Conservation (phyloP, 2,797 vertebrate genomes). For the Sebastes jordani region DNA sequence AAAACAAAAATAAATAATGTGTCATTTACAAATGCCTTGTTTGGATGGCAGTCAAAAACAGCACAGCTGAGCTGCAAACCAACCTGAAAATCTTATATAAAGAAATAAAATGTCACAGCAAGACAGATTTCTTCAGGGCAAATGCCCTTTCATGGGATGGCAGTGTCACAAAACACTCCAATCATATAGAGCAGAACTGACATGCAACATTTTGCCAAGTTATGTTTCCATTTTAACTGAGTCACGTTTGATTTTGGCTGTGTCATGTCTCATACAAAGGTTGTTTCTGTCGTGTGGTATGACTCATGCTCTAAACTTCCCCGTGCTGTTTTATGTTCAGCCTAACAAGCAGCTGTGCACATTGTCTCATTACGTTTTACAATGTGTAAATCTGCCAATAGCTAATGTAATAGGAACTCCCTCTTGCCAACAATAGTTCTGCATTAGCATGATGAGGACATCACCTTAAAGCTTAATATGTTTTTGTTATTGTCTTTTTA, state of each 20-base stretch:
- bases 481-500: slow-evolving; percentile 36
- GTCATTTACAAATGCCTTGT: slow-evolving; percentile 22
- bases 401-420: slow-evolving; percentile 28
- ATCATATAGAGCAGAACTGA: slow-evolving; percentile 37
- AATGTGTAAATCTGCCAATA: slow-evolving; percentile 24
- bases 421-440: slow-evolving; percentile 3
- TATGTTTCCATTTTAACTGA: slow-evolving; percentile 27
- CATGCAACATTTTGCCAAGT: slow-evolving; percentile 33
- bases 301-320: slow-evolving; percentile 13
- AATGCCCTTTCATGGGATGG: slow-evolving; percentile 34
- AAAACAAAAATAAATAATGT: slow-evolving; percentile 15
- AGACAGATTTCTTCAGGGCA: slow-evolving; percentile 29
- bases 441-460: slow-evolving; percentile 26
- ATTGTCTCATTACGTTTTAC: slow-evolving; percentile 9
- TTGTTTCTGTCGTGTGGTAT: slow-evolving; percentile 12
- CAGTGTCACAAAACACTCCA: slow-evolving; percentile 22
- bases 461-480: slow-evolving; percentile 1
- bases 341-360: slow-evolving; percentile 23
- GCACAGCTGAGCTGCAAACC: slow-evolving; percentile 7
- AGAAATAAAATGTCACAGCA: slow-evolving; percentile 46
- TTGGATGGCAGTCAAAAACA: slow-evolving; percentile 25
- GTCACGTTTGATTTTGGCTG: slow-evolving; percentile 34
- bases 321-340: background rate
- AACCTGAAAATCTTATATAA: slow-evolving; percentile 26
- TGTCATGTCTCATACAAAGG: slow-evolving; percentile 9